Conservation (phyloP, 92 coral and sea anemone species). For the Phenganax stokvisi region DNA sequence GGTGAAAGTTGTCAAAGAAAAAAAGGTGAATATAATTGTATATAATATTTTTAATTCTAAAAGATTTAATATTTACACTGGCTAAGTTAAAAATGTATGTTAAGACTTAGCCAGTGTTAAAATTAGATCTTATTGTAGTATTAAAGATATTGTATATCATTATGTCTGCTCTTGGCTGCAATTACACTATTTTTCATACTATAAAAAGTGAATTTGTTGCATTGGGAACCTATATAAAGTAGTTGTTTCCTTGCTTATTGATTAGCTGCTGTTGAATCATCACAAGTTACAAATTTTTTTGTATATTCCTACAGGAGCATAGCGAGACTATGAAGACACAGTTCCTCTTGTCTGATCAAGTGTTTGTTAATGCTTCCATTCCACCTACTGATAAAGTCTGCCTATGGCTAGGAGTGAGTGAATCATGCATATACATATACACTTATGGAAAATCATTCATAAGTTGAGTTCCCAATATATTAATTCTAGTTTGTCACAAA, state of each 20-base stretch:
- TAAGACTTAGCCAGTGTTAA: too few species aligned
- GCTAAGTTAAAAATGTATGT: too few species aligned
- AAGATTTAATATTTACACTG: too few species aligned
- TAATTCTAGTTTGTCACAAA: background rate
- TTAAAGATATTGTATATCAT: too few species aligned
- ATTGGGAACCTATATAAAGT: background rate
- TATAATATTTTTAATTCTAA: background rate
- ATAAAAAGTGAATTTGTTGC: background rate
- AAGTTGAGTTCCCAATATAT: background rate
- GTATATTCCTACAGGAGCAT: slow-evolving; percentile 50
- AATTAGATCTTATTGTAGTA: too few species aligned
- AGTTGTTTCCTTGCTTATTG: too few species aligned
- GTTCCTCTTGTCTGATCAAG: slow-evolving; percentile 88
- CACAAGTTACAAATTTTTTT: background rate
- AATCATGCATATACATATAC: background rate
- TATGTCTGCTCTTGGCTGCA: too few species aligned
- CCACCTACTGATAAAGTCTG: slow-evolving; percentile 94
- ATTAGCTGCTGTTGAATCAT: background rate
- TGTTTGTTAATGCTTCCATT: slow-evolving; percentile 78
- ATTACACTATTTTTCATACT: background rate
- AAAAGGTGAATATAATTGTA: slow-evolving; percentile 51
- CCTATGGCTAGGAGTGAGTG: slow-evolving; percentile 96
- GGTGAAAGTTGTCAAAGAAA: slow-evolving; percentile 69
- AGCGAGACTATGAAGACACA: slow-evolving; percentile 68
- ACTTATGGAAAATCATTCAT: background rate